These are phyloP conservation scores for Auanema freiburgensis DNA, from an alignment of 2,888 invertebrate species.

Conservation along the genomic window DNA sequence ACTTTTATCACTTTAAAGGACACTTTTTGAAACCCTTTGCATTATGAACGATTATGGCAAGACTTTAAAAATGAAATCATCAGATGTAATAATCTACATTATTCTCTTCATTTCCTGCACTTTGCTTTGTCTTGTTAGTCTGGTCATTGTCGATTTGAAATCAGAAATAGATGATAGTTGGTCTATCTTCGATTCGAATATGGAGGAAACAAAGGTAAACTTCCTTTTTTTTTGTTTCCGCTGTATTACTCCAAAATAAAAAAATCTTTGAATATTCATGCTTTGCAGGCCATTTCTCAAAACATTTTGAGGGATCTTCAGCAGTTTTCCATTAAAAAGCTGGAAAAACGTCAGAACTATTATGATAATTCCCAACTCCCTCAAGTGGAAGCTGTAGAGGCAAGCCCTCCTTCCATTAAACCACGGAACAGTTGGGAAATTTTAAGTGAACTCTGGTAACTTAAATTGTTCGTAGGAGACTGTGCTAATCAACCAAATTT, in stretches of 20 bases:
- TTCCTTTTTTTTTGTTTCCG: not conserved
- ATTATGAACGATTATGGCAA: too few species aligned
- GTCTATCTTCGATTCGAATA: not conserved
- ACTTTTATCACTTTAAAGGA: too few species aligned
- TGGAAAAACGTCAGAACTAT: conserved; percentile 27
- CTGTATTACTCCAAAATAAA: not conserved
- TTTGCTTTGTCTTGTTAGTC: too few species aligned
- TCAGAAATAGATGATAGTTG: not conserved
- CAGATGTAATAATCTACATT: too few species aligned
- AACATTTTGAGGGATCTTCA: conserved; percentile 6
- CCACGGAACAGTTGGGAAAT: conserved; percentile 31
- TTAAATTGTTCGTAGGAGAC: conserved; percentile 19
- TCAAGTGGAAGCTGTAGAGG: conserved; percentile 24
- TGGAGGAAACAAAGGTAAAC: conserved; percentile 1
- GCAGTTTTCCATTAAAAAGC: conserved; percentile 5
- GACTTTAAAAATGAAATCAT: too few species aligned
- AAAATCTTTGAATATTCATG: not conserved
- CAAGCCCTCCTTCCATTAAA: conserved; percentile 34
- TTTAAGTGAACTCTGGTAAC: not conserved
- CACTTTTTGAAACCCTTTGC: too few species aligned
- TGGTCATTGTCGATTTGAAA: not conserved
- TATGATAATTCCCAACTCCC: conserved; percentile 31
- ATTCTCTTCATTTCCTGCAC: too few species aligned
- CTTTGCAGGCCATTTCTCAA: conserved; percentile 3
- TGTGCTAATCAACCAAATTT: conserved; percentile 30